phyloP scores from a whole-genome alignment of 1,140 invertebrate genomes.

The Neotoxoptera formosana region DNA sequence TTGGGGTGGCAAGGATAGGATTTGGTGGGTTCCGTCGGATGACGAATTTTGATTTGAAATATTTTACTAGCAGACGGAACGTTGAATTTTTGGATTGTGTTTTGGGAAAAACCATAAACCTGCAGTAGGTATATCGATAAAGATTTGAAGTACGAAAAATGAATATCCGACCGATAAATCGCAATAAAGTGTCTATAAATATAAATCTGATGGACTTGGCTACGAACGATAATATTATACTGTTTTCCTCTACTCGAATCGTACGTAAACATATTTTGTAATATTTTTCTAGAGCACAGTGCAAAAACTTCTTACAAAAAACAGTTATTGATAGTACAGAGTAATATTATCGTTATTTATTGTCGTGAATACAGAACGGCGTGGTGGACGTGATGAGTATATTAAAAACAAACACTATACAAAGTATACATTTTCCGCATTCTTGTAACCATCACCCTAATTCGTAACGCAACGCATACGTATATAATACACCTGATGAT shows the following conservation, averaged over 20 bases:
- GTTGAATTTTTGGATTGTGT: too few species aligned
- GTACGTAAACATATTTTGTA: neutral
- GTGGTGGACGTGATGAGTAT: neutral
- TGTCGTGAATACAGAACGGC: neutral
- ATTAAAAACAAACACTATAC: neutral
- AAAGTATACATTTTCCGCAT: neutral
- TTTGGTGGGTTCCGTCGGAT: too few species aligned
- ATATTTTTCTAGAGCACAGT: neutral
- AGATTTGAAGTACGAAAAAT: too few species aligned
- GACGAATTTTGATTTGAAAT: too few species aligned
- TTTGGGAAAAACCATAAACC: too few species aligned
- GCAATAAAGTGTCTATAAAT: neutral
- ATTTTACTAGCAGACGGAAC: too few species aligned
- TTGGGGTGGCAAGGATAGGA: too few species aligned
- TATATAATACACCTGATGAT: neutral
- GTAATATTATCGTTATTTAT: neutral
- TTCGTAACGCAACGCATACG: neutral
- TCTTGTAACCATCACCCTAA: neutral
- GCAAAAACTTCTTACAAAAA: neutral
- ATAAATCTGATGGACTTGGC: neutral
- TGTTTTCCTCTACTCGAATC: neutral
- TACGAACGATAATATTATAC: neutral
- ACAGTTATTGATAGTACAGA: neutral
- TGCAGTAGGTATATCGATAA: too few species aligned
- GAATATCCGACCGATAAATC: neutral